Percentiles rank a stretch among this genome's conserved stretches.
phyloP scores from a whole-genome alignment of 2,888 invertebrate genomes.

The Thyatira batis region DNA sequence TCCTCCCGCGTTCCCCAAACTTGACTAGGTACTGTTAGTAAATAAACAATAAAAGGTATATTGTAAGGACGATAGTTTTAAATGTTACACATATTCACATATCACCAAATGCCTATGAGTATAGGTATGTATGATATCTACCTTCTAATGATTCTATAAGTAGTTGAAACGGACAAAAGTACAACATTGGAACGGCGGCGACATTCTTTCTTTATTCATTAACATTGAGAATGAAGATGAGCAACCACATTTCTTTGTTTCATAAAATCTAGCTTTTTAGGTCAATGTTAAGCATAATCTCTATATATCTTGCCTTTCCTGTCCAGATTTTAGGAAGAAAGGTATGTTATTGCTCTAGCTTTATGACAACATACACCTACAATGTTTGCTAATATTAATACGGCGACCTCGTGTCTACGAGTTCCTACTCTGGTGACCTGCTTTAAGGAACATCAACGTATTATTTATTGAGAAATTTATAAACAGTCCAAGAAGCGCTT shows the following conservation, averaged over 20 bases:
- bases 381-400: constrained; percentile 21
- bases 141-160: too few species aligned
- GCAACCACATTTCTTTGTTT: constrained; percentile 23
- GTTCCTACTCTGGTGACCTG: constrained; percentile 48
- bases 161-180: too few species aligned
- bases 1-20: too few species aligned
- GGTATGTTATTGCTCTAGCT: not conserved
- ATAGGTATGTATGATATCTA: too few species aligned
- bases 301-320: constrained; percentile 16
- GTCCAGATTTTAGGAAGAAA: not conserved
- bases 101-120: too few species aligned
- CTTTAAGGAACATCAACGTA: constrained; percentile 41
- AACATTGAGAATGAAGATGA: not conserved
- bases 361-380: not conserved
- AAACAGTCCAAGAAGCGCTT: constrained; percentile 14
- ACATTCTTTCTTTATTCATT: too few species aligned
- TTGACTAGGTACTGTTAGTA: too few species aligned
- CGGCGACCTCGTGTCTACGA: constrained; percentile 41
- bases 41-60: too few species aligned
- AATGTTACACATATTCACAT: too few species aligned
- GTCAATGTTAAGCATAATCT: constrained; percentile 26
- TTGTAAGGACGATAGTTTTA: too few species aligned
- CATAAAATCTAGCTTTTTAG: constrained; percentile 11
- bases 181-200: too few species aligned
- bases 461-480: constrained; percentile 45